These are phyloP conservation scores for Oxygymnocypris stewartii DNA, from an alignment of 2,113 vertebrate species.

Conservation along the genomic window DNA sequence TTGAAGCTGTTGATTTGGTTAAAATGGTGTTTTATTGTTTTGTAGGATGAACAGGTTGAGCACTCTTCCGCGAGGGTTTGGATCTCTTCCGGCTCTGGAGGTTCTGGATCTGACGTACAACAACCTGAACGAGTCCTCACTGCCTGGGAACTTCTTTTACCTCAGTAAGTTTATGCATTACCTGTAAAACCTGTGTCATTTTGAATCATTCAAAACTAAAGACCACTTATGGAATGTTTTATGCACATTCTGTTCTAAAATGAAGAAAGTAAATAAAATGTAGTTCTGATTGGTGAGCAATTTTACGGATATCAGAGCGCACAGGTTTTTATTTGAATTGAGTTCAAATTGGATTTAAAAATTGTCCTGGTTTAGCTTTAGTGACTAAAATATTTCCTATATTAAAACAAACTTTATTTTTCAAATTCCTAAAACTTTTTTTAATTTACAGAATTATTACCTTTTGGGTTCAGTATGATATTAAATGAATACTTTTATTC, in stretches of 20 bases:
- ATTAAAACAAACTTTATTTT: too few relatives aligned
- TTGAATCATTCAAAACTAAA: background rate
- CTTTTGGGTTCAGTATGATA: too few relatives aligned
- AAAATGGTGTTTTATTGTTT: conserved; percentile 24
- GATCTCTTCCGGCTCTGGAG: conserved; percentile 92
- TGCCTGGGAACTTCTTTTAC: conserved; percentile 98
- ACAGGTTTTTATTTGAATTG: background rate
- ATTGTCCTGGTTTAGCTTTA: background rate
- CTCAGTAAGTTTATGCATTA: conserved; percentile 82
- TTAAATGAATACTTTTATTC: background rate
- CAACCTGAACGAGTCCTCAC: conserved; percentile 90
- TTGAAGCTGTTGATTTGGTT: conserved; percentile 15
- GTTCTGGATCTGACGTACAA: conserved; percentile 98
- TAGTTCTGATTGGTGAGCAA: background rate
- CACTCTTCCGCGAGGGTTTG: conserved; percentile 89
- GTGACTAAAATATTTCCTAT: background rate
- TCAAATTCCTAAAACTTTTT: too few relatives aligned
- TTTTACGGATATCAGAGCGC: background rate
- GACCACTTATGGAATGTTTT: background rate
- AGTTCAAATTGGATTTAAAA: background rate
- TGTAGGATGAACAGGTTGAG: conserved; percentile 93
- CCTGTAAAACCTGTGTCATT: background rate
- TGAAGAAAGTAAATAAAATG: background rate
- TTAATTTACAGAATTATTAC: background rate
- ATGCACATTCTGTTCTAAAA: background rate